Conservation (phyloP, 30 jellyfish, hydroid and myxozoan genomes). For the Aurelia aurita complex sp. Pacific region DNA sequence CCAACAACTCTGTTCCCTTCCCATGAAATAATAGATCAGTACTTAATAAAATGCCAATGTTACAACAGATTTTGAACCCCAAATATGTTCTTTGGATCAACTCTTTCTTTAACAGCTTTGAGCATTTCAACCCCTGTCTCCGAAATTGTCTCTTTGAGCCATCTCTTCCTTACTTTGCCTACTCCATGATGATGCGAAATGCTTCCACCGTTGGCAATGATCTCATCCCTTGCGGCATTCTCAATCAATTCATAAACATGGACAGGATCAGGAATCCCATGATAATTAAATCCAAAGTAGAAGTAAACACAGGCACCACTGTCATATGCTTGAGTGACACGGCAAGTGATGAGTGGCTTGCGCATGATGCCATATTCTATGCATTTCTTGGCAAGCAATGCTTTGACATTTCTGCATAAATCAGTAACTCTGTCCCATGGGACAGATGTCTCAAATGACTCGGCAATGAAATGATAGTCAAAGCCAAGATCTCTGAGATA, state of each 20-base stretch:
- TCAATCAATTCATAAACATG: slow-evolving; percentile 85
- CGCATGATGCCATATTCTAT: slow-evolving; percentile 69
- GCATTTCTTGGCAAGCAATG: slow-evolving; percentile 74
- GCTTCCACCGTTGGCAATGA: slow-evolving; percentile 94
- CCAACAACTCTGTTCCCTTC: too few relatives aligned
- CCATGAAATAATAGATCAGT: too few relatives aligned
- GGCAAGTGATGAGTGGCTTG: slow-evolving; percentile 91
- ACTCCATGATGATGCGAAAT: slow-evolving; percentile 98
- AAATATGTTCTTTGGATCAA: slow-evolving; percentile 89
- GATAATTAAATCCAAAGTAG: slow-evolving; percentile 88
- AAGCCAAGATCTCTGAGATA: slow-evolving; percentile 94
- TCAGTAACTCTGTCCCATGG: slow-evolving; percentile 97
- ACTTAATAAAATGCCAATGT: background rate
- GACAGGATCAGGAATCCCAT: slow-evolving; percentile 84
- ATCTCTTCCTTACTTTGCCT: slow-evolving; percentile 83
- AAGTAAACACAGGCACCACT: slow-evolving; percentile 98
- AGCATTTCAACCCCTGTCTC: slow-evolving; percentile 85
- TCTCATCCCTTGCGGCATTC: slow-evolving; percentile 94
- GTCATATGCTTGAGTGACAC: slow-evolving; percentile 97
- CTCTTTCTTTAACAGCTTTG: slow-evolving; percentile 76
- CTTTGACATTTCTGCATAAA: slow-evolving; percentile 86
- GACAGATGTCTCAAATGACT: slow-evolving; percentile 96
- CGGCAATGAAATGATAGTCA: slow-evolving; percentile 90
- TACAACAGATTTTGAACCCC: slow-evolving; percentile 85
- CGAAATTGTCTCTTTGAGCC: slow-evolving; percentile 74